phyloP scores from a whole-genome alignment of 2,113 vertebrate genomes.

The Oryctolagus cuniculus region mOryCun1.1 NC_091439.1:52724501-52725000 shows the following conservation, averaged over 20 bases:
- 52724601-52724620: neutral
- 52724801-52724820: neutral
- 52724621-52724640: neutral
- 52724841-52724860: neutral
- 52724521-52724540: neutral
- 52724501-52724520: neutral
- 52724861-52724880: neutral
- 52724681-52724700: neutral
- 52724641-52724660: neutral
- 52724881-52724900: neutral
- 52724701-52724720: slow-evolving; percentile 9
- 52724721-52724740: neutral
- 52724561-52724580: neutral
- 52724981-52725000: neutral
- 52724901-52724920: neutral
- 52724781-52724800: neutral
- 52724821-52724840: neutral
- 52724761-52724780: neutral
- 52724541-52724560: neutral
- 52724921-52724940: neutral
- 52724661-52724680: neutral
- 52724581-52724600: neutral
- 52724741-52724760: neutral
- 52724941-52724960: neutral
- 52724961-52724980: neutral